phyloP scores from a whole-genome alignment of 1,140 invertebrate species.

The Maconellicoccus hirsutus region DNA sequence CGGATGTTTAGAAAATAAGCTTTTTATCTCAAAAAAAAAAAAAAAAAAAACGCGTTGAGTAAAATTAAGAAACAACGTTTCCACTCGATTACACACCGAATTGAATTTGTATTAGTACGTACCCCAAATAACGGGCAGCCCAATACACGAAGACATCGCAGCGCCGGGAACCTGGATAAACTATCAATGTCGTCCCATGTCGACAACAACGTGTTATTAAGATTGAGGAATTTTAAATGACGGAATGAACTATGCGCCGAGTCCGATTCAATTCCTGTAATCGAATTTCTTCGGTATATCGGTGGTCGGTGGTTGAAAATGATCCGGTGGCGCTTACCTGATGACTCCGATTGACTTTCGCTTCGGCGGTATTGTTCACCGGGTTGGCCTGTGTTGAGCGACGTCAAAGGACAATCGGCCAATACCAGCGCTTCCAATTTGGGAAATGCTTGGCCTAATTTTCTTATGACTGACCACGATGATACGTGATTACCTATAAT shows the following conservation, averaged over 20 bases:
- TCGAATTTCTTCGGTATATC: slow-evolving; percentile 14
- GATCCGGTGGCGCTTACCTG: not conserved
- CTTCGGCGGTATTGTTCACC: slow-evolving; percentile 34
- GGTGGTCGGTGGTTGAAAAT: not conserved
- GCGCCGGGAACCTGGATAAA: slow-evolving; percentile 62
- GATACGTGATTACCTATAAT: slow-evolving; percentile 62
- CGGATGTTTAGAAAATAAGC: too few species aligned
- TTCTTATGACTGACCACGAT: slow-evolving; percentile 67
- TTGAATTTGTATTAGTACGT: too few species aligned
- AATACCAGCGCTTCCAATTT: slow-evolving; percentile 68
- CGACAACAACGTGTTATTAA: slow-evolving; percentile 67
- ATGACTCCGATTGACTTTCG: slow-evolving; percentile 40
- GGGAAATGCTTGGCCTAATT: slow-evolving; percentile 72
- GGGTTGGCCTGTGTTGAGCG: slow-evolving; percentile 36
- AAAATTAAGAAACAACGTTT: too few species aligned
- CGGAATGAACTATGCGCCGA: slow-evolving; percentile 48
- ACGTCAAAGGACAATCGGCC: slow-evolving; percentile 68
- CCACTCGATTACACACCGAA: too few species aligned
- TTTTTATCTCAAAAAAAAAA: slow-evolving; percentile 18
- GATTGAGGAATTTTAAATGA: slow-evolving; percentile 62
- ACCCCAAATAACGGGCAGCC: slow-evolving; percentile 45
- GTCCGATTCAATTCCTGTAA: slow-evolving; percentile 27
- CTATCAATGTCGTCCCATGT: slow-evolving; percentile 80
- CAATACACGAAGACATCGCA: slow-evolving; percentile 71
- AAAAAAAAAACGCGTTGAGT: too few species aligned